phyloP scores from a whole-genome alignment of 2,888 invertebrate species.

The Desoria tigrina region DNA sequence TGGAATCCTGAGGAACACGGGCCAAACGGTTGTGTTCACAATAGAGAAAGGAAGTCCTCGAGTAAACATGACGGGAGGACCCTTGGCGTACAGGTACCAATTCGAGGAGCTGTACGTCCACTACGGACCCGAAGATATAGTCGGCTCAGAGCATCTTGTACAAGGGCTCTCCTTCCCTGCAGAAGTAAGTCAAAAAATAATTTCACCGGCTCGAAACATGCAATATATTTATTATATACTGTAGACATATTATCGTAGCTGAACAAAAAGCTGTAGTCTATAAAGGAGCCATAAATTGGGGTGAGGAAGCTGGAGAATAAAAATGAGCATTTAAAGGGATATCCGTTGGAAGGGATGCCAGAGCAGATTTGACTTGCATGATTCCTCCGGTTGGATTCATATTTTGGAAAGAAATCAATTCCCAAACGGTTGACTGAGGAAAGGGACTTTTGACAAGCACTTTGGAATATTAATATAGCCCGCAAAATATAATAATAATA shows the following conservation, averaged over 20 bases:
- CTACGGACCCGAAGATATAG: conserved; percentile 83
- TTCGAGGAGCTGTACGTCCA: conserved; percentile 95
- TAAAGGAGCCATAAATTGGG: not conserved
- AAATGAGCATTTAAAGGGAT: conserved; percentile 20
- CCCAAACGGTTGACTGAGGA: not conserved
- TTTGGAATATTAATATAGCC: no score
- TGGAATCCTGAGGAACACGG: conserved; percentile 87
- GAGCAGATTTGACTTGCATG: not conserved
- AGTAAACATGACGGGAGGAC: conserved; percentile 94
- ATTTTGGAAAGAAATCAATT: conserved; percentile 26
- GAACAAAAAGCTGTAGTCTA: not conserved
- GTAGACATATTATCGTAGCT: not conserved
- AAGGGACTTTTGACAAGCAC: not conserved
- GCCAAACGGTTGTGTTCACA: conserved; percentile 88
- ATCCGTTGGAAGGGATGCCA: conserved; percentile 3
- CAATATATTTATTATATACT: no score
- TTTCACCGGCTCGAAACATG: no score
- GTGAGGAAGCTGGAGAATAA: conserved; percentile 9
- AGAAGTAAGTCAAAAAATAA: conserved; percentile 79
- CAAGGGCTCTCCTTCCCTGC: conserved; percentile 94
- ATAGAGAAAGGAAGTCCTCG: conserved; percentile 86
- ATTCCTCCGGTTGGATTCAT: conserved; percentile 16
- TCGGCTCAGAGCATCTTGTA: conserved; percentile 94
- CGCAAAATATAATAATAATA: no score
- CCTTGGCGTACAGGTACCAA: conserved; percentile 91